Evolutionary conservation across 2,113 vertebrate species (phyloP), one percentile per base, ranked within the genome.

Genomic region (Copsychus sechellarum): DNA sequence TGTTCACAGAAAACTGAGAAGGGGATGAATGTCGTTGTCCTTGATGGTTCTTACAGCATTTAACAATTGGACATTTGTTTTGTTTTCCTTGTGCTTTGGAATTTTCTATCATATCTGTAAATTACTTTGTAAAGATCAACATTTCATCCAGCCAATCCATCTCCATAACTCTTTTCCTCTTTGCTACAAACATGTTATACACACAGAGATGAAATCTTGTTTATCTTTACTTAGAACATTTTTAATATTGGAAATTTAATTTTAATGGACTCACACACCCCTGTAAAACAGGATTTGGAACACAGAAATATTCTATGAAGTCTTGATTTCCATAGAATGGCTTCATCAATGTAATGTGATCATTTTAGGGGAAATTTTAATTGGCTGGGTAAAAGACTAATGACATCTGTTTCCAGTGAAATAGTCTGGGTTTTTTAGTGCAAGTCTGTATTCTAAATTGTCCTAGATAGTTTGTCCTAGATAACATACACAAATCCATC

Each of bases 401-500:
- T 24, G 84, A 56, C 83, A 71, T 89, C 81, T 78, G 47, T 43
- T 78, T 86, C 81, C 81, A 89, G 61, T 50, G 70, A 83, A 92
- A 88, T 21, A 72, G 23, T 57, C 47, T 16, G 64, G 13, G 48
- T 62, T 80, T 93, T 88, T 70, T 70, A 95, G 82, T 74, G 38
- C 50, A 87, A 90, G 61, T 54, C 53, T 76, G 26, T 92, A 10
- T 62, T 91, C 82, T 71, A 38, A 90, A 50, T 17, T 82, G 85
- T 38, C 91, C 81, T 92, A 94, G 65, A 93, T 90, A 90, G 48
- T 70, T 89, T 70, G 94, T 53, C 92, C 94, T 84, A 93, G 60
- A 86, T 86, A 74, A 72, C 31, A 74, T 3, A 54, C 6, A 65
- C 51, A 79, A 50, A 79, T 50, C 81, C 85, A 92, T 90, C 88